phyloP scores from a whole-genome alignment of 2,888 invertebrate genomes.

The Cerastoderma edule region DNA sequence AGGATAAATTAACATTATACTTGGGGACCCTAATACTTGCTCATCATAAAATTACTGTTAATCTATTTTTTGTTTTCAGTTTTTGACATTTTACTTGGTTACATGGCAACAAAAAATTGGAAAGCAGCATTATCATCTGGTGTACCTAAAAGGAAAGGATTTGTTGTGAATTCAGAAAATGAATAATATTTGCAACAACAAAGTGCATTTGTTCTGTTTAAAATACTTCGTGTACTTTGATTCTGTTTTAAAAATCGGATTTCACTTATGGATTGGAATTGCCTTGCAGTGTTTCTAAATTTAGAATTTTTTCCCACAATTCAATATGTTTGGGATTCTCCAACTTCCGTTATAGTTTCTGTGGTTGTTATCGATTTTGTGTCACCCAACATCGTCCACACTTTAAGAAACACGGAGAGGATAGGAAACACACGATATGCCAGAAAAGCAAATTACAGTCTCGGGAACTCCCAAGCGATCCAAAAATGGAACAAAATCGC shows the following conservation, averaged over 20 bases:
- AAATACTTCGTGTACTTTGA: constrained; percentile 19
- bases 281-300: constrained; percentile 20
- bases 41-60: no score
- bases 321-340: constrained; percentile 27
- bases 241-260: not conserved
- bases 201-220: no score
- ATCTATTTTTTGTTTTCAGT: constrained; percentile 67
- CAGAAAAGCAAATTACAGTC: not conserved
- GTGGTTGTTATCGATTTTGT: not conserved
- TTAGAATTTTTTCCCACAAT: constrained; percentile 38
- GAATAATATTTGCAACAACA: no score
- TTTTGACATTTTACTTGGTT: constrained; percentile 81
- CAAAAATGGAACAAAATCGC: not conserved
- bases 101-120: constrained; percentile 78
- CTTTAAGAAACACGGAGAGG: not conserved
- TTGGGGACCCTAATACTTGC: no score
- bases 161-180: constrained; percentile 53
- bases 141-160: constrained; percentile 80
- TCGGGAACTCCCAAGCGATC: no score
- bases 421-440: not conserved
- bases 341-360: constrained; percentile 59
- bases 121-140: constrained; percentile 72
- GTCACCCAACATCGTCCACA: no score
- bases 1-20: no score
- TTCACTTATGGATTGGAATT: constrained; percentile 19